Base-by-base conservation (phyloP, 2,888 invertebrate species). In the Temnothorax unifasciatus region DNA sequence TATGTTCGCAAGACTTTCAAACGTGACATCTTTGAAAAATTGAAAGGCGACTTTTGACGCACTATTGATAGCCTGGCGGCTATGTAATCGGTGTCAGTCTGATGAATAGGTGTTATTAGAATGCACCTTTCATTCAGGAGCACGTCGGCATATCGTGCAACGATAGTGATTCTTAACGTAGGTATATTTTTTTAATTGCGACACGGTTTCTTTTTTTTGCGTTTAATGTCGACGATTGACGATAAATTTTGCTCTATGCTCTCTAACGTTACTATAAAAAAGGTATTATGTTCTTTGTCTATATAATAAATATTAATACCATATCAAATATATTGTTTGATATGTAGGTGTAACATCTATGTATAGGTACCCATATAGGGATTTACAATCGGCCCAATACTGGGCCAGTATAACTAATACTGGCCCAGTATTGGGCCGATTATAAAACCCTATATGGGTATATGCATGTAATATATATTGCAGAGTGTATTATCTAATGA, bases 61-160 rank as follows among this genome's bases (percentile, higher is more conserved):
- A 15, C 59, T 59, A 71, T 79, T 59, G 71, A 59, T 34, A 79
- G 29, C 18, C 79, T 18, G 38, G 73, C 47, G 59, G 79, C 73
- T 71, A 47, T 73, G 52, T 79, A 73, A 79, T 61, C 73, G 38
- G 44, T 59, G 47, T 77, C 68, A 29, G 54, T 79, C 18, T 9
- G 9, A 50, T 73, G 73, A 81, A 81, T 81, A 50, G 47, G 18
- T 34, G 38, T 59, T 59, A 71, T 59, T 81, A 47, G 29, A 61
- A 81, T 38, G 21, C 47, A 34, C 18, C 21, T 9, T 68, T 0
- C 21, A 52, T 76, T 44, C 59, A 38, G 25, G 6, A 59, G 6
- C 4, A 13, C 6, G 8, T 38, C 2, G 11, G 13, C 9, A n/a
- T 61, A 21, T n/a, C 34, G 8, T 15, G 2, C 2, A 13, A 44